phyloP scores from a whole-genome alignment of 1,140 invertebrate species.

The Drosophila suzukii region DNA sequence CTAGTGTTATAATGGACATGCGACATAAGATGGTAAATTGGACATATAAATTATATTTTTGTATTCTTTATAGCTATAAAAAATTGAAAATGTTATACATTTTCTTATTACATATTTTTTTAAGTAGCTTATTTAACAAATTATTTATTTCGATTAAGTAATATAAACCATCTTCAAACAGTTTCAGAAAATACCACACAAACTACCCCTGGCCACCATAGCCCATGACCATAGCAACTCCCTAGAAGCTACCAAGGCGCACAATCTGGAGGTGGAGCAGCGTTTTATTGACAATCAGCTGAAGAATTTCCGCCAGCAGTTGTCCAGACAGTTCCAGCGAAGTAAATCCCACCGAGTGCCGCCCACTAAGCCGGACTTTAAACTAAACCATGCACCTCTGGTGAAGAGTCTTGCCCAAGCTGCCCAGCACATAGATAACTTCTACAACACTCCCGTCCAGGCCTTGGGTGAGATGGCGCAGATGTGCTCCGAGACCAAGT shows the following conservation, averaged over 20 bases:
- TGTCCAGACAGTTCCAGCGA: constrained; percentile 60
- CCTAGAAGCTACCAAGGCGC: constrained; percentile 55
- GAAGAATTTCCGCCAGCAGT: constrained; percentile 77
- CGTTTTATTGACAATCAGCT: constrained; percentile 75
- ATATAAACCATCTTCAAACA: constrained; percentile 4
- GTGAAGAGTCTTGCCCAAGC: constrained; percentile 68
- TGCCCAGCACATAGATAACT: constrained; percentile 69
- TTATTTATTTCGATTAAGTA: background rate
- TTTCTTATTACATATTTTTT: too few species aligned
- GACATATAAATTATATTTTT: too few species aligned
- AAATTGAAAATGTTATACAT: too few species aligned
- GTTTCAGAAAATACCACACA: constrained; percentile 70
- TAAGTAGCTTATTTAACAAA: too few species aligned
- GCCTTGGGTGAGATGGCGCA: constrained; percentile 48
- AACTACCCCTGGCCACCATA: constrained; percentile 67
- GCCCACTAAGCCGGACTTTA: constrained; percentile 67
- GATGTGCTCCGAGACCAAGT: constrained; percentile 43
- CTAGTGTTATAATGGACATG: constrained; percentile 77
- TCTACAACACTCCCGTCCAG: constrained; percentile 70
- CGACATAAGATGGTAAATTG: constrained; percentile 76
- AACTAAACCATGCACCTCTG: constrained; percentile 56
- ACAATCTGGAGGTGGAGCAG: constrained; percentile 78
- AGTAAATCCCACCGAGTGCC: constrained; percentile 35
- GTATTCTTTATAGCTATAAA: too few species aligned
- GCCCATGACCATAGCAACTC: constrained; percentile 57